phyloP scores from a whole-genome alignment of 2,113 vertebrate species.

The human region GRCh38 chr1:53799001-53799500 shows the following conservation, averaged over 20 bases:
- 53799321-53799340: not conserved
- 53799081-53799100: not conserved
- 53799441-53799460: not conserved
- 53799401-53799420: not conserved
- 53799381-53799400: not conserved
- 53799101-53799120: not conserved
- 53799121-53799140: not conserved
- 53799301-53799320: not conserved
- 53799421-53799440: not conserved
- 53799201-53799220: not conserved
- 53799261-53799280: not conserved
- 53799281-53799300: not conserved
- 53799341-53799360: not conserved
- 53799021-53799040: not conserved
- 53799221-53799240: not conserved
- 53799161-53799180: not conserved
- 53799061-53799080: not conserved
- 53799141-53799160: not conserved
- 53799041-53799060: not conserved
- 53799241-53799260: not conserved
- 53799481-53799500: not conserved
- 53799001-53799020: not conserved
- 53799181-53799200: not conserved
- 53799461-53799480: not conserved
- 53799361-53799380: slow-evolving; percentile 15